Percentiles rank a stretch among this genome's conserved stretches.
These are phyloP conservation scores for Cheilosia vernalis DNA, from an alignment of 2,888 invertebrate species.

Conservation along the genomic window DNA sequence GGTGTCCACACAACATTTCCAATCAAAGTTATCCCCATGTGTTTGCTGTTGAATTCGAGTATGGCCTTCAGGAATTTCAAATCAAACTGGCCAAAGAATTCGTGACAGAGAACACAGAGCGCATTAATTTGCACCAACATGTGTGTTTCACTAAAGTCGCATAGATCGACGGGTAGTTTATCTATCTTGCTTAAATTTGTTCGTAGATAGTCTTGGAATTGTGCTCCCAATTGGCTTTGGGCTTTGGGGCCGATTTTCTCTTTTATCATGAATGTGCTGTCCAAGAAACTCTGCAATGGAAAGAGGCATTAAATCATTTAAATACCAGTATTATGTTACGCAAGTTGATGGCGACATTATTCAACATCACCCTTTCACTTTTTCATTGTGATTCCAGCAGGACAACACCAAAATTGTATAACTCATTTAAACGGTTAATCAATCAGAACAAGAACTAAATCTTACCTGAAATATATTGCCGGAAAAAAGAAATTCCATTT, in stretches of 20 bases:
- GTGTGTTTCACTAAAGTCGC: constrained; percentile 86
- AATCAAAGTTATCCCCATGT: constrained; percentile 90
- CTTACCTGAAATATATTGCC: constrained; percentile 89
- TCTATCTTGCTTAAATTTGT: constrained; percentile 76
- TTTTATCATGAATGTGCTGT: constrained; percentile 78
- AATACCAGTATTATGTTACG: no score
- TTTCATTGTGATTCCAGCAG: no score
- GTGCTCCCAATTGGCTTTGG: constrained; percentile 78
- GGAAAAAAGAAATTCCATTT: constrained; percentile 81
- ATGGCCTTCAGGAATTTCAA: constrained; percentile 89
- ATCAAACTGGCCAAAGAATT: constrained; percentile 90
- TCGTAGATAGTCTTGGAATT: constrained; percentile 80
- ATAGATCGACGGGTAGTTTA: constrained; percentile 86
- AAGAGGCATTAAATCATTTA: not conserved
- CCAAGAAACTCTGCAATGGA: constrained; percentile 77
- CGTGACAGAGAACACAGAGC: constrained; percentile 87
- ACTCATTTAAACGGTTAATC: not conserved
- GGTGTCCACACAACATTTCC: constrained; percentile 94
- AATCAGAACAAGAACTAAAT: not conserved
- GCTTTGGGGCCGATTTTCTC: constrained; percentile 77
- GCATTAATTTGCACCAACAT: constrained; percentile 87
- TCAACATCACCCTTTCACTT: no score
- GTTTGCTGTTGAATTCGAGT: constrained; percentile 91
- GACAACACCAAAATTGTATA: no score
- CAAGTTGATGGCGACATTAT: no score